Conservation (phyloP, 2,888 invertebrate genomes). For the Palloptera scutellata region DNA sequence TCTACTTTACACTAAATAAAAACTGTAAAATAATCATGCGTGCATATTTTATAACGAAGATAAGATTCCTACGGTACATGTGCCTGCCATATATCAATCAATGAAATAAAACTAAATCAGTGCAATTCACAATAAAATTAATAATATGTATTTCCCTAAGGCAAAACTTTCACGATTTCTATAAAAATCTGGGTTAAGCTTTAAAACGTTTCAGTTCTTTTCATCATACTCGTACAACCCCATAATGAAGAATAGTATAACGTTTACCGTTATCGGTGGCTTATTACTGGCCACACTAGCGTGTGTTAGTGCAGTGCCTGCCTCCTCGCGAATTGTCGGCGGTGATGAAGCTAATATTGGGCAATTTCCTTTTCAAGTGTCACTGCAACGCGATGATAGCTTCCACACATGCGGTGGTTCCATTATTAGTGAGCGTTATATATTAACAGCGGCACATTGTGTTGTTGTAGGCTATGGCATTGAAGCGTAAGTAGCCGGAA, state of each 20-base stretch:
- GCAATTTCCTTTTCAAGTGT: constrained; percentile 61
- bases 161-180: neutral
- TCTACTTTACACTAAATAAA: too few species aligned
- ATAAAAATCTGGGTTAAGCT: neutral
- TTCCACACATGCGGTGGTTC: constrained; percentile 53
- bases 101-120: too few species aligned
- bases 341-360: constrained; percentile 53
- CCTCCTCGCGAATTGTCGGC: constrained; percentile 41
- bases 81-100: too few species aligned
- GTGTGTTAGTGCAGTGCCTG: constrained; percentile 10
- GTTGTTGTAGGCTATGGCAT: constrained; percentile 46
- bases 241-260: too few species aligned
- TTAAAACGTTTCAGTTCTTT: too few species aligned
- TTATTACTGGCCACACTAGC: neutral
- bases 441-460: constrained; percentile 58
- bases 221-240: too few species aligned
- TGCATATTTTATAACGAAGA: too few species aligned
- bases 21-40: too few species aligned
- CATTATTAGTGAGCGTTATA: constrained; percentile 42
- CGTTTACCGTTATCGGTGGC: neutral
- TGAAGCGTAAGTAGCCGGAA: constrained; percentile 43
- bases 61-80: too few species aligned
- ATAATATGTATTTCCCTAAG: too few species aligned
- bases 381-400: constrained; percentile 48
- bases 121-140: too few species aligned